Evolutionary conservation across 2,113 vertebrate species (phyloP), one percentile per base, ranked within the genome.

Genomic region (Oncorhynchus mykiss): DNA sequence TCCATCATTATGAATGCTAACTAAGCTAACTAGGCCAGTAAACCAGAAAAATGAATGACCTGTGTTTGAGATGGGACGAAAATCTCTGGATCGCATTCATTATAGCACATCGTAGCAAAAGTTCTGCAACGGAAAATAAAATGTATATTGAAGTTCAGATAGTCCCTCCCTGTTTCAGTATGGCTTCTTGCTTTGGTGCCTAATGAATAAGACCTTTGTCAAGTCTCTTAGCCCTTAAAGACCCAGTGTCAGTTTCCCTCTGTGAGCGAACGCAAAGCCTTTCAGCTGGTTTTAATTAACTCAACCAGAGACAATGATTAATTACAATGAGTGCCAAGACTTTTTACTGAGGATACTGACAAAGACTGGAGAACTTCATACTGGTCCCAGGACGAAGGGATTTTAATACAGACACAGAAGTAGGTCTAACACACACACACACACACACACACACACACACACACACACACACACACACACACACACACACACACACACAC

Each of bases 221-320:
- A 34, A 22, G 31, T 45, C 67, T 6, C 5, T 31, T 69, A 34
- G 67, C 34, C 14, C 25, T 34, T 20, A 34, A 39, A 13, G 9
- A 39, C 29, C 29, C 20, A 5, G 49, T 64, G 67, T 84, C 78
- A 74, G 51, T 54, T 13, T 29, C 8, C 48, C 27, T 71, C 14
- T 66, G 77, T 82, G 74, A 70, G 34, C 79, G 70, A 80, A 84
- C 73, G 76, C 77, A 77, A 78, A 84, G 62, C 78, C 77, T 82
- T 62, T 71, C 48, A 80, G 78, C 80, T 68, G 75, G 72, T 78
- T 83, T 81, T 88, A 88, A 90, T 90, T 88, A 90, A 85, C 75
- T 73, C 78, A 73, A 74, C 74, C 68, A 80, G 85, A 88, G 85
- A 88, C 72, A 74, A 65, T 74, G 72, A 74, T 74, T 74, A 51